Evolutionary conservation across 2,888 invertebrate genomes (phyloP).

Genomic region (Fragum whitleyi): DNA sequence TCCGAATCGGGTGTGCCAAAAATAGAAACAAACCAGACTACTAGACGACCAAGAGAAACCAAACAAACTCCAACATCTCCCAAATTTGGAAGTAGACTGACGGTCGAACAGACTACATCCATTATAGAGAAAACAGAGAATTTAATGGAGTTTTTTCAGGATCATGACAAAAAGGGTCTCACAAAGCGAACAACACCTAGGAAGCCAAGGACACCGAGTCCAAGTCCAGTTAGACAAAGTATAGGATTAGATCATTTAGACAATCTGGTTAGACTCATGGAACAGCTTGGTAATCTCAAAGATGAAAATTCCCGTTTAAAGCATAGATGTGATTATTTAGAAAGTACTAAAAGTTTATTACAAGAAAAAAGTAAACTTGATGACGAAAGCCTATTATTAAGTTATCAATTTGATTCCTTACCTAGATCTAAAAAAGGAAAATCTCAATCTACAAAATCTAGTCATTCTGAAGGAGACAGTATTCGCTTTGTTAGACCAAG

Average conservation of each 20-base stretch:
- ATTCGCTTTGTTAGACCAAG: constrained; percentile 65
- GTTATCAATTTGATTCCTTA: constrained; percentile 23
- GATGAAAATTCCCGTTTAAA: constrained; percentile 91
- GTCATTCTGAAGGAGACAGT: constrained; percentile 47
- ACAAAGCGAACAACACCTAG: constrained; percentile 42
- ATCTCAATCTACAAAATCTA: constrained; percentile 50
- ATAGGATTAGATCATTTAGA: constrained; percentile 91
- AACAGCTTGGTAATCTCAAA: constrained; percentile 90
- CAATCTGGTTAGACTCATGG: constrained; percentile 91
- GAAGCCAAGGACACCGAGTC: constrained; percentile 74
- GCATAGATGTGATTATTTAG: constrained; percentile 90
- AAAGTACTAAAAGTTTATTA: constrained; percentile 88
- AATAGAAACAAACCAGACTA: constrained; percentile 34
- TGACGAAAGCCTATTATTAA: constrained; percentile 52
- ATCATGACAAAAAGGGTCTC: constrained; percentile 71
- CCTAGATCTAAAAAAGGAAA: constrained; percentile 53
- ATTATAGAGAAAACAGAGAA: constrained; percentile 72
- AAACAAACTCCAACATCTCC: constrained; percentile 53
- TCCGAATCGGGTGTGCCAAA: constrained; percentile 29
- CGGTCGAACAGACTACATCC: constrained; percentile 57
- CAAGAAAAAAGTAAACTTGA: constrained; percentile 53
- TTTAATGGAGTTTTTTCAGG: constrained; percentile 79
- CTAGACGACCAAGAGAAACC: constrained; percentile 31
- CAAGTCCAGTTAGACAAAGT: constrained; percentile 75
- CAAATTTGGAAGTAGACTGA: constrained; percentile 59